Percentiles rank a stretch among this genome's conserved stretches.
Conservation (phyloP, 2,888 invertebrate species). For the Trissoscelio sp. region DNA sequence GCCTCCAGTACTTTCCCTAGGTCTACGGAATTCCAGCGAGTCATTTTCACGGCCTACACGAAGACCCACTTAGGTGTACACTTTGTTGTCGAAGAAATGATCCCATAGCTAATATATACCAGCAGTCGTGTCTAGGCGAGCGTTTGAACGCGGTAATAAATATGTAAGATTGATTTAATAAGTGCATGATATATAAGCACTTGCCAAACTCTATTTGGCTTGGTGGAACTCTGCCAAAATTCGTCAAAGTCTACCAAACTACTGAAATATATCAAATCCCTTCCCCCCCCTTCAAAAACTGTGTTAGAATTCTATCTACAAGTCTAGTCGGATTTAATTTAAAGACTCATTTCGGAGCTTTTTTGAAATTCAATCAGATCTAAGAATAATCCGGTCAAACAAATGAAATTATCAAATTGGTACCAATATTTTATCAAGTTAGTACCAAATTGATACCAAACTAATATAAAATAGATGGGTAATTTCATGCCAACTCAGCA, state of each 20-base stretch:
- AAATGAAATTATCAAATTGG: too few species aligned
- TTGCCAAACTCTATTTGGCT: conserved; percentile 64
- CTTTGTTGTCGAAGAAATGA: background rate
- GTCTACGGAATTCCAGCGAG: conserved; percentile 25
- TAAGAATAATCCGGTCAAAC: too few species aligned
- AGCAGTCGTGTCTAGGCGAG: background rate
- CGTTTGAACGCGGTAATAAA: conserved; percentile 46
- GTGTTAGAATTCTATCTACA: conserved; percentile 32
- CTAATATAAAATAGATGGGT: too few species aligned
- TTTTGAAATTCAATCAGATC: too few species aligned
- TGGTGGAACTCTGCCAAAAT: conserved; percentile 57
- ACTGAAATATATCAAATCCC: conserved; percentile 47
- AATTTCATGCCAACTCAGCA: too few species aligned
- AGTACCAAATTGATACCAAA: too few species aligned
- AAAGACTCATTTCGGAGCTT: background rate
- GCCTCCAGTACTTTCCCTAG: conserved; percentile 19
- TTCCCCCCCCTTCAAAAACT: background rate
- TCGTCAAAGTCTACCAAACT: conserved; percentile 59
- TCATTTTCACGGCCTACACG: conserved; percentile 19
- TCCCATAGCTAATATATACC: background rate
- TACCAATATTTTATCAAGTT: too few species aligned
- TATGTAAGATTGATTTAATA: conserved; percentile 65
- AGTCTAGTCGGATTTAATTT: conserved; percentile 20
- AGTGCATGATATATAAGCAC: conserved; percentile 61
- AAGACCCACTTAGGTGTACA: background rate